Conservation (phyloP, 1,140 invertebrate species). For the Drosophila subobscura region DNA sequence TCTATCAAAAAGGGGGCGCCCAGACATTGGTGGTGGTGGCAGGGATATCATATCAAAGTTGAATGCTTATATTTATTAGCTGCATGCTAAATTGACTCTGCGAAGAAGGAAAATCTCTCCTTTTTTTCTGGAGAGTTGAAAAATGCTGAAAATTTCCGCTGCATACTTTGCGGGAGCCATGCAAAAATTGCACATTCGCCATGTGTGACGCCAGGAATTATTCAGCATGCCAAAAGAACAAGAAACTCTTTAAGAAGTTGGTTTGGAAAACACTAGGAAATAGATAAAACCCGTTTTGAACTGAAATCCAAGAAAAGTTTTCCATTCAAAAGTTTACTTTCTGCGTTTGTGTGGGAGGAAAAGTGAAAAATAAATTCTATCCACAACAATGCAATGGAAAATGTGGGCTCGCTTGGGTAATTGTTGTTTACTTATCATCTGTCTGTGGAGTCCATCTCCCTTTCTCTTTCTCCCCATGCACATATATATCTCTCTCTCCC, state of each 20-base stretch:
- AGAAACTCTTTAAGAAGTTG: constrained; percentile 17
- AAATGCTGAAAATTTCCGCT: constrained; percentile 37
- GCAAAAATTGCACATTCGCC: constrained; percentile 69
- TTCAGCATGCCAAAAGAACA: constrained; percentile 12
- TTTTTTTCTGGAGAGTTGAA: constrained; percentile 28
- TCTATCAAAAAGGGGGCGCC: too few relatives aligned
- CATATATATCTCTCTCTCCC: neutral
- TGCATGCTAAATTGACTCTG: constrained; percentile 28
- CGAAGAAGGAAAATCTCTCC: constrained; percentile 17
- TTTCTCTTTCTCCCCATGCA: neutral
- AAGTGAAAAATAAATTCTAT: constrained; percentile 24
- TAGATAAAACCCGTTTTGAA: constrained; percentile 12
- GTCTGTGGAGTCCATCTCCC: neutral
- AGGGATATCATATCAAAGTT: constrained; percentile 40
- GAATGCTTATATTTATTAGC: constrained; percentile 50
- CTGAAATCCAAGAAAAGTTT: constrained; percentile 21
- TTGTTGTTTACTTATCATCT: constrained; percentile 62
- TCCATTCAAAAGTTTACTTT: constrained; percentile 29
- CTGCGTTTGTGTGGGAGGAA: constrained; percentile 1
- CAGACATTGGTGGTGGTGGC: neutral
- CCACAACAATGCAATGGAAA: constrained; percentile 26
- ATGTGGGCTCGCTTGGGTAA: constrained; percentile 46
- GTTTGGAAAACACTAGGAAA: too few relatives aligned
- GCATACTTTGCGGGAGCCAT: constrained; percentile 53
- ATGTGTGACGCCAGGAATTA: constrained; percentile 37